These are phyloP conservation scores for Hetaerina titia DNA, from an alignment of 2,888 invertebrate genomes.

Conservation along the genomic window DNA sequence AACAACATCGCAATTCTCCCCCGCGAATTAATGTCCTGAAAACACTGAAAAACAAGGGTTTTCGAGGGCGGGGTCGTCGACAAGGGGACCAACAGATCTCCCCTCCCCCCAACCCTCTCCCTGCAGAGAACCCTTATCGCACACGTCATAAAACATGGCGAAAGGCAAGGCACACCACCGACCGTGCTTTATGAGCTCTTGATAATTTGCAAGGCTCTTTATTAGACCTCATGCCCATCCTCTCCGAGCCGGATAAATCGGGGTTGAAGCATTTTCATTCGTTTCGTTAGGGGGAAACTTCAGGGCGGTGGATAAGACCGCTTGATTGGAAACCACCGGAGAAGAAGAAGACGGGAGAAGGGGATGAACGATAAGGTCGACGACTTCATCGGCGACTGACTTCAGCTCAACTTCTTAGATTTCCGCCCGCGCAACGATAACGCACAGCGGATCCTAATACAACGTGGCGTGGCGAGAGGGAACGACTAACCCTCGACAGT, in stretches of 20 bases:
- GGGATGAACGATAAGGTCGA: not conserved
- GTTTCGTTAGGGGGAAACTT: not conserved
- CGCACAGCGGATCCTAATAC: conserved; percentile 20
- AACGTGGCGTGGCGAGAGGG: not conserved
- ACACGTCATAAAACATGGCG: not conserved
- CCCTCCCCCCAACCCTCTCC: too few species aligned
- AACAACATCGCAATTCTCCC: too few species aligned
- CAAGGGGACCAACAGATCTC: not conserved
- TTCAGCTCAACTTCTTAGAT: not conserved
- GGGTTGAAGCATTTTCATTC: not conserved
- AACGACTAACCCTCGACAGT: not conserved
- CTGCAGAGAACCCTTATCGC: not conserved
- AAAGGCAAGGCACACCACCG: not conserved
- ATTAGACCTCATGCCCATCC: not conserved
- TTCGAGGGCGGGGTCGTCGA: not conserved
- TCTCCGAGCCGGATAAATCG: not conserved
- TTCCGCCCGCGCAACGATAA: not conserved
- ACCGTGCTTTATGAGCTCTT: conserved; percentile 20
- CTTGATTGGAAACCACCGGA: not conserved
- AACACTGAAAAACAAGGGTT: not conserved
- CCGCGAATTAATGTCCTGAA: conserved; percentile 1
- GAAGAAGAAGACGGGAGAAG: not conserved
- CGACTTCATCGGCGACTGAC: not conserved
- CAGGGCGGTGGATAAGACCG: not conserved
- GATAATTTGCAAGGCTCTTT: conserved; percentile 1